Base-by-base conservation (phyloP, 2,113 vertebrate species). In the Rhinoderma darwinii region DNA sequence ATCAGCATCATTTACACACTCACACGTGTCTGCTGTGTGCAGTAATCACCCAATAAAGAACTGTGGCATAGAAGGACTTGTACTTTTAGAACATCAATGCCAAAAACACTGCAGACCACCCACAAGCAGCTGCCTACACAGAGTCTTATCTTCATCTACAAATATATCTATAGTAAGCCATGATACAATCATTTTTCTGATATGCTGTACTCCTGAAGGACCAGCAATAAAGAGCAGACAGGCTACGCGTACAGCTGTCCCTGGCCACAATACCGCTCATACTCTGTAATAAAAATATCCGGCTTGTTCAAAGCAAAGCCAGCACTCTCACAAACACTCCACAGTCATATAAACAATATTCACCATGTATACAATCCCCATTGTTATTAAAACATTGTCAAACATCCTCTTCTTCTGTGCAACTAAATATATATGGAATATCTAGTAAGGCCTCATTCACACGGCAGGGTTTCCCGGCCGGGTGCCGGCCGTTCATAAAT, bases 341-440 rank as follows among this genome's bases (percentile, higher is more conserved):
- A 12, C 61, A 68, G 66, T 70, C 66, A 70, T 37, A 70, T 37
- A 70, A 70, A 70, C 66, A 70, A 15, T 70, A 70, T 68, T 68
- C n/a, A n/a, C n/a, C n/a, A n/a, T n/a, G 18, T 37, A 37, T 35
- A 70, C 66, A 37, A 22, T 70, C 32, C 66, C 66, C 18, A 70
- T 70, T 70, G 66, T 70, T 70, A 37, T 37, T 70, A 18, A 39
- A 15, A 70, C 66, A 37, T 37, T 70, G 32, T 37, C 32, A 70
- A 7, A 37, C 22, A 39, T 70, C 66, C 66, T 70, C 66, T 35
- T 37, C 37, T 70, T 70, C 66, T 70, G 14, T 37, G 32, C 66
- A 35, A 15, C 32, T 37, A 32, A 37, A 37, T 3, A 70, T 32
- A 37, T 35, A 70, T 70, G 66, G 66, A 3, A 20, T 35, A 8